Conservation (phyloP, 2,797 vertebrate genomes). For the Sparus aurata region DNA sequence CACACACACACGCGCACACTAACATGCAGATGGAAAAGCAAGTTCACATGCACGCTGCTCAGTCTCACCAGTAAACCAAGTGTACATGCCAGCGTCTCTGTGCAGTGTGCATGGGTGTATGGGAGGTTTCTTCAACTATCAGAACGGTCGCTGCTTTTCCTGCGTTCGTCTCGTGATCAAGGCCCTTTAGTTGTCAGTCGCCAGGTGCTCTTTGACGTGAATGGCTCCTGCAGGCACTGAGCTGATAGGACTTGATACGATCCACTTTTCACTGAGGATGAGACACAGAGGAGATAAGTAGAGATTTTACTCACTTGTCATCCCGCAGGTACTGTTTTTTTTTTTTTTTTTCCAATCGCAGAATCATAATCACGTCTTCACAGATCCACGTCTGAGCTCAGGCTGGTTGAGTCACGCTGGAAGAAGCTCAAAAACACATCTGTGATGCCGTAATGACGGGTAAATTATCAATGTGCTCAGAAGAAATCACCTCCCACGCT, state of each 20-base stretch:
- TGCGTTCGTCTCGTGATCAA: conserved; percentile 46
- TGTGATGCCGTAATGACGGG: not conserved
- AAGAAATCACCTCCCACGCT: conserved; percentile 37
- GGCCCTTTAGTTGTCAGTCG: conserved; percentile 51
- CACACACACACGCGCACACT: not conserved
- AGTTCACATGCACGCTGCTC: too few species aligned
- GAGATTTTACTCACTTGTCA: conserved; percentile 50
- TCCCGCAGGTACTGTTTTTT: conserved; percentile 49
- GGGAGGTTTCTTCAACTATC: conserved; percentile 28
- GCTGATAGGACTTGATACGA: conserved; percentile 51
- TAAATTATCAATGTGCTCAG: conserved; percentile 22
- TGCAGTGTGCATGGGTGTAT: not conserved
- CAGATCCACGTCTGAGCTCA: conserved; percentile 10
- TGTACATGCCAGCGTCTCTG: not conserved
- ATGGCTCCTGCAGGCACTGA: conserved; percentile 53
- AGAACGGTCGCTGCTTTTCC: conserved; percentile 32
- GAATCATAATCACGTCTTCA: conserved; percentile 28
- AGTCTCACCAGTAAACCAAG: too few species aligned
- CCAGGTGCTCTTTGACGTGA: conserved; percentile 52
- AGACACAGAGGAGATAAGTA: conserved; percentile 55
- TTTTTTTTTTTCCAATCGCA: conserved; percentile 43
- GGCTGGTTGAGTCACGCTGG: conserved; percentile 38
- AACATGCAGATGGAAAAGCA: not conserved
- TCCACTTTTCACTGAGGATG: conserved; percentile 46
- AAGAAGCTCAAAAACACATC: conserved; percentile 4